phyloP scores from a whole-genome alignment of 2,113 vertebrate genomes.

The Tragelaphus scriptus region DNA sequence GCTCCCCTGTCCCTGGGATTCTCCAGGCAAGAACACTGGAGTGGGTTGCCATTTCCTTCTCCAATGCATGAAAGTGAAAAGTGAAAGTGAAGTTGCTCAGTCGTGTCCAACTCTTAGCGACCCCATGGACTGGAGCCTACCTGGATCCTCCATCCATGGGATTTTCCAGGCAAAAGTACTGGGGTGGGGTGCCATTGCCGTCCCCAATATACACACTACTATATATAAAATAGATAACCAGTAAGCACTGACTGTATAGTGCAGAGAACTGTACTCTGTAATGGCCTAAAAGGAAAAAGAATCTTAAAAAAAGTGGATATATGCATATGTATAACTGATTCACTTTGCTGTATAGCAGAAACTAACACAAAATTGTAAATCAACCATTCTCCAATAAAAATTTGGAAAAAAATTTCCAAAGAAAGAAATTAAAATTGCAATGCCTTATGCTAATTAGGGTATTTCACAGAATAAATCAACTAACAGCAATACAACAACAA shows the following conservation, averaged over 20 bases:
- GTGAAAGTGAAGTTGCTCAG: too few relatives aligned
- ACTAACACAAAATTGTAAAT: not conserved
- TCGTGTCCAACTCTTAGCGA: too few relatives aligned
- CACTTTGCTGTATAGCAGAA: not conserved
- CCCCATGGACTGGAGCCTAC: too few relatives aligned
- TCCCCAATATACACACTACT: not conserved
- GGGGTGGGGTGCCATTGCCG: too few relatives aligned
- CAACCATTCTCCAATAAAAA: not conserved
- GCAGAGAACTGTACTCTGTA: not conserved
- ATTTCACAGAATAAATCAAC: not conserved
- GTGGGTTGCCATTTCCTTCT: too few relatives aligned
- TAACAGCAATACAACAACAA: not conserved
- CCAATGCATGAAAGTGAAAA: too few relatives aligned
- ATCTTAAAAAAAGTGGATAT: not conserved
- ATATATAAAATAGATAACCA: not conserved
- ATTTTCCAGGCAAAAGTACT: too few relatives aligned
- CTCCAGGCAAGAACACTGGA: too few relatives aligned
- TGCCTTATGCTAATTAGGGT: not conserved
- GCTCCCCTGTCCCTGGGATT: too few relatives aligned
- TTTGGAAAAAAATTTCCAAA: not conserved
- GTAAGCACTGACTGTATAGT: not conserved
- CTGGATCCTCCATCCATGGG: too few relatives aligned
- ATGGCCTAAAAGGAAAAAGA: not conserved
- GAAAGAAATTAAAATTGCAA: not conserved
- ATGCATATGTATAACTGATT: not conserved